Percentiles rank a stretch among this genome's conserved stretches.
Conservation (phyloP, 2,888 invertebrate species). For the Acleris emargana region DNA sequence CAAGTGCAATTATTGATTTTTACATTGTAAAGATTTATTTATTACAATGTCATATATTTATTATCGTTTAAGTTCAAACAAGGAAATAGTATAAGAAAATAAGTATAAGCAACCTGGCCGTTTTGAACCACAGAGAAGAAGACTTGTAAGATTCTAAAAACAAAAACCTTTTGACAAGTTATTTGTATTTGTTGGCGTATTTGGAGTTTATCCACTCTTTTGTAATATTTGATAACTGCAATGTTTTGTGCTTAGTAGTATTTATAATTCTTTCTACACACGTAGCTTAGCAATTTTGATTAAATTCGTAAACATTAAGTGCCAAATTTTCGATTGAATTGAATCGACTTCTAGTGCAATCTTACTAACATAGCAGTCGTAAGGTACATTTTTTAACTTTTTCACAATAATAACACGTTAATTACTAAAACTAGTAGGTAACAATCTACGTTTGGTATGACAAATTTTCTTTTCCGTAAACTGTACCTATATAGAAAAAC, state of each 20-base stretch:
- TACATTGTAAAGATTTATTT: slow-evolving; percentile 19
- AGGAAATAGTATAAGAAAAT: neutral
- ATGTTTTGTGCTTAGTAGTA: slow-evolving; percentile 18
- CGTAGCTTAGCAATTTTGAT: slow-evolving; percentile 7
- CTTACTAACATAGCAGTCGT: neutral
- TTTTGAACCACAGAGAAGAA: slow-evolving; percentile 29
- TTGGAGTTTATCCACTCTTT: slow-evolving; percentile 45
- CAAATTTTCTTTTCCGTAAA: slow-evolving; percentile 4
- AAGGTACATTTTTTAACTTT: no score
- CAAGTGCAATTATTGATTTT: slow-evolving; percentile 68
- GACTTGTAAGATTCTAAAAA: slow-evolving; percentile 55
- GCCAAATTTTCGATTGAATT: slow-evolving; percentile 4
- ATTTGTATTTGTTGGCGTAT: slow-evolving; percentile 48
- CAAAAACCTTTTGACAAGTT: slow-evolving; percentile 54
- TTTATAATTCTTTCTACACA: slow-evolving; percentile 8
- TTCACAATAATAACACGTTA: neutral
- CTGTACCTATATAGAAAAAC: slow-evolving; percentile 35
- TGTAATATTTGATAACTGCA: slow-evolving; percentile 45
- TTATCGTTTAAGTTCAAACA: neutral
- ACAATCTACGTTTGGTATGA: neutral
- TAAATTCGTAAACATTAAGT: neutral
- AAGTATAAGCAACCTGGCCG: slow-evolving; percentile 43
- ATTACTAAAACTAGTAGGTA: neutral
- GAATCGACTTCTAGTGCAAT: slow-evolving; percentile 6
- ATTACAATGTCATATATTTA: slow-evolving; percentile 3